Evolutionary conservation across 2,113 vertebrate species (phyloP).

Genomic region (Platycercus adscitus): DNA sequence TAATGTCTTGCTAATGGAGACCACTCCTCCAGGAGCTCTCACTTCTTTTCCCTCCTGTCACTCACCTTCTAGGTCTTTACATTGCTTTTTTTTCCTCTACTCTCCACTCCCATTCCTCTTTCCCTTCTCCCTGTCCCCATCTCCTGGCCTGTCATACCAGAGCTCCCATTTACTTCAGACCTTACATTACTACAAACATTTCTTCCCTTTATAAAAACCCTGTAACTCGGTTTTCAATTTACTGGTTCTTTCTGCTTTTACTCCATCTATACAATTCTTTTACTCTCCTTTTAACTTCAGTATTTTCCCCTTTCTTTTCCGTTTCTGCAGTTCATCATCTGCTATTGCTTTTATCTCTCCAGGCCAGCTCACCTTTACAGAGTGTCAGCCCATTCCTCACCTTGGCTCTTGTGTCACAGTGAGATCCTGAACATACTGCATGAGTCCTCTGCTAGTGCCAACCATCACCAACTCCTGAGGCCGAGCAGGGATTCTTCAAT

Average conservation of each 20-base stretch:
- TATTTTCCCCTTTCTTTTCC: not conserved
- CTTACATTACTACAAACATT: not conserved
- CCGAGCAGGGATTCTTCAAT: not conserved
- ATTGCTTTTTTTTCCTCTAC: not conserved
- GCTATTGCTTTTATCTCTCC: not conserved
- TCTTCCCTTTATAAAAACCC: not conserved
- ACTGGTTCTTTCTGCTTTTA: not conserved
- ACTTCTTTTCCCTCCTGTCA: not conserved
- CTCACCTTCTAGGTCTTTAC: not conserved
- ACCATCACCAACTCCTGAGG: not conserved
- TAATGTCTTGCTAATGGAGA: not conserved
- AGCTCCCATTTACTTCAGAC: not conserved
- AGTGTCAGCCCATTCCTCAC: not conserved
- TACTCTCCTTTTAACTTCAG: not conserved
- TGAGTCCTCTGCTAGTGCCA: fast-evolving
- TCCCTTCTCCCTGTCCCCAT: not conserved
- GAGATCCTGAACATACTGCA: not conserved
- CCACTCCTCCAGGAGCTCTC: not conserved
- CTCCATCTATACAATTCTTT: not conserved
- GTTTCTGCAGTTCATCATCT: not conserved
- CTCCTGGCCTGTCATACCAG: not conserved
- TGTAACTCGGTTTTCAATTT: not conserved
- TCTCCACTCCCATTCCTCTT: fast-evolving
- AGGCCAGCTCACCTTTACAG: not conserved
- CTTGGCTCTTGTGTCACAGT: fast-evolving